Evolutionary conservation across 92 coral and sea anemone species (phyloP).

Genomic region (Montipora capitata): DNA sequence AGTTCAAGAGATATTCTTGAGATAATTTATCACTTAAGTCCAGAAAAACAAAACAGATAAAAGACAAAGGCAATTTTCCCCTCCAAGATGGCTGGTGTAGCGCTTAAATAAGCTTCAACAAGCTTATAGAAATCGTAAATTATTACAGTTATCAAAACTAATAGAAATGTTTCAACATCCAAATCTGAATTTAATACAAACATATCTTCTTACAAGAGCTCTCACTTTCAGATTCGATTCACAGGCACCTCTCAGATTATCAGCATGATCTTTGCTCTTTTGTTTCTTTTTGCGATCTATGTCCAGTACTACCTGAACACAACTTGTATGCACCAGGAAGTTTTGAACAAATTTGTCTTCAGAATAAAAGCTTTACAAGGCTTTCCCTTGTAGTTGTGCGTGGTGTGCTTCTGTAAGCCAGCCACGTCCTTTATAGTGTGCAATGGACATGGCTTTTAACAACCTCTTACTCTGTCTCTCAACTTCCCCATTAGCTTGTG

Average conservation of each 20-base stretch:
- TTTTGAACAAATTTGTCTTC: conserved; percentile 31
- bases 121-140: too few species aligned
- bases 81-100: too few species aligned
- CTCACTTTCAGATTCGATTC: conserved; percentile 18
- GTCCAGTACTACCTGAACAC: background rate
- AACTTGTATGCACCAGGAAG: background rate
- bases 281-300: conserved; percentile 16
- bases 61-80: too few species aligned
- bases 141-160: background rate
- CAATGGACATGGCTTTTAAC: too few species aligned
- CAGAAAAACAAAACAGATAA: too few species aligned
- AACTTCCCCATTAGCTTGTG: background rate
- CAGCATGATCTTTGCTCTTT: conserved; percentile 43
- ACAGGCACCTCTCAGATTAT: conserved; percentile 7
- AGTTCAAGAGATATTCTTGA: too few species aligned
- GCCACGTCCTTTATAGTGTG: conserved; percentile 1
- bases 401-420: conserved; percentile 34
- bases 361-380: conserved; percentile 14
- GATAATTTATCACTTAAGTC: too few species aligned
- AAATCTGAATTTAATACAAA: background rate
- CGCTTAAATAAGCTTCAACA: too few species aligned
- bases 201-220: background rate
- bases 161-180: background rate
- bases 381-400: background rate
- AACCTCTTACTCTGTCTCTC: conserved; percentile 21